phyloP scores from a whole-genome alignment of 2,797 vertebrate genomes.

The Potorous gilbertii region DNA sequence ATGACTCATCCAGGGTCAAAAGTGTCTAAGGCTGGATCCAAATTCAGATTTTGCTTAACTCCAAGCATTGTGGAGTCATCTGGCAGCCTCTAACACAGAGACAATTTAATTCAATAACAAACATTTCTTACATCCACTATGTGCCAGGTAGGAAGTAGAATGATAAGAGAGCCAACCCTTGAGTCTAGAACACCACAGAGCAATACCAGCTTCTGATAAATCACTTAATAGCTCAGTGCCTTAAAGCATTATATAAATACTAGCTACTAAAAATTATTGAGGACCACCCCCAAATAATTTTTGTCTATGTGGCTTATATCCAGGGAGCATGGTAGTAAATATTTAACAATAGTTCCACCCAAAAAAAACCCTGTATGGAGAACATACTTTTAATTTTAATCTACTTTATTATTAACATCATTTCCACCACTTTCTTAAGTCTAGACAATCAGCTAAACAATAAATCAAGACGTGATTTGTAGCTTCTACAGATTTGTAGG shows the following conservation, averaged over 20 bases:
- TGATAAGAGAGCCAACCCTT: too few species aligned
- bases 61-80: not conserved
- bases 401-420: too few species aligned
- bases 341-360: too few species aligned
- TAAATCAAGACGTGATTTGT: not conserved
- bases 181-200: too few species aligned
- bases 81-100: not conserved
- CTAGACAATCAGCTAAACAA: not conserved
- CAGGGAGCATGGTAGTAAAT: too few species aligned
- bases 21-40: constrained; percentile 10
- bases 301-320: too few species aligned
- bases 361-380: not conserved
- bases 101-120: not conserved
- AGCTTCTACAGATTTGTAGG: not conserved
- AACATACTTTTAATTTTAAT: too few species aligned
- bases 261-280: not conserved
- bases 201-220: too few species aligned
- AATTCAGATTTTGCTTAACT: not conserved
- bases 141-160: not conserved
- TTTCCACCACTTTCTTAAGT: not conserved
- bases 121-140: constrained; percentile 7
- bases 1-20: not conserved
- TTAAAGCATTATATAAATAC: too few species aligned
- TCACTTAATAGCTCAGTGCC: too few species aligned
- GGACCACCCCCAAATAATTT: not conserved